These are phyloP conservation scores for Grammomys surdaster DNA, from an alignment of 2,113 vertebrate species.

Conservation along the genomic window DNA sequence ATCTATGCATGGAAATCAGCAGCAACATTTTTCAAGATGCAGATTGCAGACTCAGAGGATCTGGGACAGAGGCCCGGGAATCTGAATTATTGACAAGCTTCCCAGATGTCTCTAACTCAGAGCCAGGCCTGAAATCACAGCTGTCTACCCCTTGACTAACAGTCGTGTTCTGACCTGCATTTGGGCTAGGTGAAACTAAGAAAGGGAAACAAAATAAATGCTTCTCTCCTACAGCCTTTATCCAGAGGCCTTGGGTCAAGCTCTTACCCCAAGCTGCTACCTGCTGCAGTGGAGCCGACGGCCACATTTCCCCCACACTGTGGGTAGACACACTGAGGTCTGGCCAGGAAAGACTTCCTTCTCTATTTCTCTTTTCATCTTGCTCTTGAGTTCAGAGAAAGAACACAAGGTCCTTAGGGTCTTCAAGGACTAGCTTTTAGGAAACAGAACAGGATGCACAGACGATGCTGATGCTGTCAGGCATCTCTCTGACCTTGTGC, in stretches of 20 bases:
- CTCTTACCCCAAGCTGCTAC: not conserved
- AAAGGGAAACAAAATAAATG: slow-evolving; percentile 60
- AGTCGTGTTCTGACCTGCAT: not conserved
- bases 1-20: not conserved
- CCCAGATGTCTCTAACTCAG: slow-evolving; percentile 73
- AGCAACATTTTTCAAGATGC: slow-evolving; percentile 33
- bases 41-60: slow-evolving; percentile 47
- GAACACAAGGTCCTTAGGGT: not conserved
- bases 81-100: slow-evolving; percentile 78
- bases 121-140: slow-evolving; percentile 70
- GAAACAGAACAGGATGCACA: not conserved
- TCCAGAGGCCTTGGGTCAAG: slow-evolving; percentile 12
- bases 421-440: not conserved
- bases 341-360: not conserved
- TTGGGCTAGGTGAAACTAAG: slow-evolving; percentile 43
- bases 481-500: too few relatives aligned
- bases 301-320: not conserved
- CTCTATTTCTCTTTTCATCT: not conserved
- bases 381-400: slow-evolving; percentile 20
- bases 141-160: slow-evolving; percentile 58
- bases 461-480: not conserved
- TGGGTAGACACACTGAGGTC: not conserved
- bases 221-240: not conserved
- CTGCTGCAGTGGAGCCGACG: not conserved
- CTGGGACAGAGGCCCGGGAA: slow-evolving; percentile 63